A percentile compares a stretch with the other conserved stretches of the same genome.
These are phyloP conservation scores for Trichomycterus rosablanca DNA, from an alignment of 2,113 vertebrate genomes.

Conservation along the genomic window DNA sequence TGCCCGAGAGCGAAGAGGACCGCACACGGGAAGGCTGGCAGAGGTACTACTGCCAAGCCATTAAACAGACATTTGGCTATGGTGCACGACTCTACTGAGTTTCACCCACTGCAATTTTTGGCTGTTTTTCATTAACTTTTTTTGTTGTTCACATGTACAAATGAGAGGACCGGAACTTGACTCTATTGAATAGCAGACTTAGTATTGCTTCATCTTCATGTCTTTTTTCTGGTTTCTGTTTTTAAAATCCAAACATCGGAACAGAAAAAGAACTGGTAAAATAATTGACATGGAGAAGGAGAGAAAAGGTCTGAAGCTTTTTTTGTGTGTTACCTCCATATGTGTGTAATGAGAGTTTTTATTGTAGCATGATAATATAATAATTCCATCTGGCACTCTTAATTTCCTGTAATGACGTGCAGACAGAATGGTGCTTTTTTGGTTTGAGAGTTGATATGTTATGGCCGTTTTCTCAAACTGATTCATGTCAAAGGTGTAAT, in stretches of 20 bases:
- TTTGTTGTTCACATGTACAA: constrained; percentile 27
- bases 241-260: constrained; percentile 23
- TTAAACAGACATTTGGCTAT: constrained; percentile 88
- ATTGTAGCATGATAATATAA: constrained; percentile 29
- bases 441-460: constrained; percentile 9
- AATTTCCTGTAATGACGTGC: constrained; percentile 13
- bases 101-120: constrained; percentile 13
- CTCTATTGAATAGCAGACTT: constrained; percentile 32
- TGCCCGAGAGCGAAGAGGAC: constrained; percentile 82
- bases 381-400: constrained; percentile 8
- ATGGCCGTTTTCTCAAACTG: neutral
- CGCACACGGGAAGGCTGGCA: constrained; percentile 82
- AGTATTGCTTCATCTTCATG: constrained; percentile 28
- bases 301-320: neutral
- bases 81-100: constrained; percentile 78
- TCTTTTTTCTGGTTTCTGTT: constrained; percentile 26
- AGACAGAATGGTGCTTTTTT: constrained; percentile 28
- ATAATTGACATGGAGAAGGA: neutral
- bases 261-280: constrained; percentile 4
- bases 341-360: constrained; percentile 35
- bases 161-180: constrained; percentile 10
- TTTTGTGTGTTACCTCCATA: constrained; percentile 20
- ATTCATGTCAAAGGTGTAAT: neutral
- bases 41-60: constrained; percentile 83
- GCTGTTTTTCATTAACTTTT: neutral